Percentiles rank a stretch among this genome's conserved stretches.
phyloP scores from a whole-genome alignment of 2,797 vertebrate species.

The Oreortyx pictus region DNA sequence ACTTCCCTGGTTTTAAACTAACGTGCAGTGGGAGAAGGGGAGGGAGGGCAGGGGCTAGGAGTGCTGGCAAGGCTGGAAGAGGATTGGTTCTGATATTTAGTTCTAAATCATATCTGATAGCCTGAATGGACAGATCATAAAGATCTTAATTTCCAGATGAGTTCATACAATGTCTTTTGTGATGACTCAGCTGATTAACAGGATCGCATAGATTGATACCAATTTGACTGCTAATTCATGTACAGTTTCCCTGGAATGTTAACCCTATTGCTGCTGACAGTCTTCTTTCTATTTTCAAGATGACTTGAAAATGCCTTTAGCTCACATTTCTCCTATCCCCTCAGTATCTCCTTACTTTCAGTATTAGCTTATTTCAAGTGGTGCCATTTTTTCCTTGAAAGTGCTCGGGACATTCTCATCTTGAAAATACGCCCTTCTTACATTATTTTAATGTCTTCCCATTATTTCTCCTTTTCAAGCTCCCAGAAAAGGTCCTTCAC shows the following conservation, averaged over 20 bases:
- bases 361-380: background rate
- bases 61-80: background rate
- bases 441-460: background rate
- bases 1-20: background rate
- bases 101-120: conserved; percentile 20
- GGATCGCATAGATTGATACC: background rate
- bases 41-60: background rate
- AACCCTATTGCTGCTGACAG: background rate
- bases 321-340: background rate
- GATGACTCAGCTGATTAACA: conserved; percentile 54
- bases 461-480: background rate
- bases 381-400: conserved; percentile 12
- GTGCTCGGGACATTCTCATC: background rate
- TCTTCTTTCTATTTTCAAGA: background rate
- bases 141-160: conserved; percentile 52
- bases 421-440: background rate
- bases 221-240: background rate
- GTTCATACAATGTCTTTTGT: background rate
- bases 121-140: conserved; percentile 37
- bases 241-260: conserved; percentile 1
- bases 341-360: background rate
- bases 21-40: background rate
- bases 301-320: background rate
- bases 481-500: background rate
- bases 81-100: background rate